Percentiles rank a stretch among this genome's conserved stretches.
Evolutionary conservation across 2,888 invertebrate species (phyloP).

Genomic region (Bhutanitis thaidina): DNA sequence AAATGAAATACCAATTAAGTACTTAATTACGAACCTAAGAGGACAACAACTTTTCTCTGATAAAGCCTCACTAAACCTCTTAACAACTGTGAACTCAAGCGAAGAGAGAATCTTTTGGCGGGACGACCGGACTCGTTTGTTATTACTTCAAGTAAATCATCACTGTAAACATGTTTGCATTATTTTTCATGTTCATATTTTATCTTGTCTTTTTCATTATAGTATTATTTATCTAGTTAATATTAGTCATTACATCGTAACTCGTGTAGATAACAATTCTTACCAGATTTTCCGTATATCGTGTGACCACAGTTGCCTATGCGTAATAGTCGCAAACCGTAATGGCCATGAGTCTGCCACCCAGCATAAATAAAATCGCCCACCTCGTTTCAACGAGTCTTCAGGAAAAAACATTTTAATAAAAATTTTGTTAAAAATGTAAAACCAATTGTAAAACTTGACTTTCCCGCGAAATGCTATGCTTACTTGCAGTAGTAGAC

Average conservation of each 20-base stretch:
- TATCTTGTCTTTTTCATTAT: too few relatives aligned
- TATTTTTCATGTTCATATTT: too few relatives aligned
- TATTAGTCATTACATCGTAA: too few relatives aligned
- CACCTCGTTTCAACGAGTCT: conserved; percentile 58
- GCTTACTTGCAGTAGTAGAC: too few relatives aligned
- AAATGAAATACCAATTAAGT: background rate
- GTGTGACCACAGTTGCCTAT: conserved; percentile 59
- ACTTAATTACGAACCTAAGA: conserved; percentile 43
- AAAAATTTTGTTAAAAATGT: background rate
- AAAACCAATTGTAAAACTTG: background rate
- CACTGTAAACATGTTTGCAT: conserved; percentile 38
- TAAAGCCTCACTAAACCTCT: conserved; percentile 62
- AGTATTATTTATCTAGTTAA: too few relatives aligned
- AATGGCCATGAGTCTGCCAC: conserved; percentile 70
- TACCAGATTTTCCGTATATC: conserved; percentile 66
- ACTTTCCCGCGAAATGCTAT: conserved; percentile 13
- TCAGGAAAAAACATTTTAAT: conserved; percentile 64
- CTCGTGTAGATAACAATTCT: conserved; percentile 4
- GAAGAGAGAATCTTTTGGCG: conserved; percentile 58
- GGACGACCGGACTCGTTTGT: conserved; percentile 61
- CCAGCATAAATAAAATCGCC: conserved; percentile 69
- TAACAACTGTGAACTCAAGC: conserved; percentile 64
- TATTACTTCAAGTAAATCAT: conserved; percentile 56
- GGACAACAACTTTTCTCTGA: conserved; percentile 52
- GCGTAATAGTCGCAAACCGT: conserved; percentile 58